A percentile compares a stretch with the other conserved stretches of the same genome.
phyloP scores from a whole-genome alignment of 2,888 invertebrate genomes.

The Agrilus mali region DNA sequence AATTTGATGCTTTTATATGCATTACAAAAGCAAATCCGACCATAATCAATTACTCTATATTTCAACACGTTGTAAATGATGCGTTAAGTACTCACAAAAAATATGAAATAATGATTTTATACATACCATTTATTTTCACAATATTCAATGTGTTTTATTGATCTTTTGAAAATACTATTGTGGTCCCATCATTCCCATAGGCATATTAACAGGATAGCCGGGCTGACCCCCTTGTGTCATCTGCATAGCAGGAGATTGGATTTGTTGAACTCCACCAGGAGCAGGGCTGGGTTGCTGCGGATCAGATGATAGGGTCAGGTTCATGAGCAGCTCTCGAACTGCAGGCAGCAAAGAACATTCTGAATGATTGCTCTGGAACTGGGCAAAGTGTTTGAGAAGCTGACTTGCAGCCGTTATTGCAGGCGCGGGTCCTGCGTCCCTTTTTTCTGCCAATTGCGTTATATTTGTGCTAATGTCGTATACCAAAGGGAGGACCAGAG shows the following conservation, averaged over 20 bases:
- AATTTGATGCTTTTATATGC: too few species aligned
- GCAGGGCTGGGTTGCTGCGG: constrained; percentile 43
- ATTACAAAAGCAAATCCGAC: too few species aligned
- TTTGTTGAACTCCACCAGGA: constrained; percentile 36
- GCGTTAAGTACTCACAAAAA: not conserved
- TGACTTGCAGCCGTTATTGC: constrained; percentile 50
- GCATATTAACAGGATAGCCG: constrained; percentile 32
- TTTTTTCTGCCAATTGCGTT: constrained; percentile 75
- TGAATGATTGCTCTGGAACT: constrained; percentile 51
- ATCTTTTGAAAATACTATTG: constrained; percentile 14
- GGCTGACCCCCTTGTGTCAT: constrained; percentile 39
- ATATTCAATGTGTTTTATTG: not conserved
- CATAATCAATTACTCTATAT: too few species aligned
- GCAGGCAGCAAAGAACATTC: constrained; percentile 90
- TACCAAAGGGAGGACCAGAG: constrained; percentile 75
- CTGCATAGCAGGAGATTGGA: constrained; percentile 43
- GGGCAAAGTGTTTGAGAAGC: constrained; percentile 58
- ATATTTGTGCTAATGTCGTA: constrained; percentile 80
- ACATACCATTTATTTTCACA: constrained; percentile 5
- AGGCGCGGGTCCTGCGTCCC: constrained; percentile 50
- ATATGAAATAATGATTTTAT: not conserved
- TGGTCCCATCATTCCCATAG: constrained; percentile 34
- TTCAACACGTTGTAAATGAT: not conserved
- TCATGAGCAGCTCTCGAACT: constrained; percentile 74
- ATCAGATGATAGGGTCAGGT: constrained; percentile 71